These are phyloP conservation scores for Andinoacara biseriatus DNA, from an alignment of 2,113 vertebrate genomes.

Conservation along the genomic window DNA sequence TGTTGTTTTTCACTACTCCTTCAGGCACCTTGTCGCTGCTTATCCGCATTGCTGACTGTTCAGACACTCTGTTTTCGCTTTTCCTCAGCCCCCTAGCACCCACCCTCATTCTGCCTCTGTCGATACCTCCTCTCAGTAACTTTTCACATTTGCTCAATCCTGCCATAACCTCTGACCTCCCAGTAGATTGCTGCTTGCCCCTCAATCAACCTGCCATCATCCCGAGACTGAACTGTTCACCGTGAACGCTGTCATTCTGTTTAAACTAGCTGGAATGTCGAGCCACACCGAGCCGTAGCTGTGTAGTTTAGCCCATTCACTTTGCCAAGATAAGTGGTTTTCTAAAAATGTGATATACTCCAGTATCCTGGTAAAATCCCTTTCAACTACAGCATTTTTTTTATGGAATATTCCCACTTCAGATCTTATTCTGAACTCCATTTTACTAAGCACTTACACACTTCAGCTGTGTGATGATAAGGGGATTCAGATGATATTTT, in stretches of 20 bases:
- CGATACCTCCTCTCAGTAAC: not conserved
- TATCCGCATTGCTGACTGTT: constrained; percentile 18
- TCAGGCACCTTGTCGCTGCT: constrained; percentile 27
- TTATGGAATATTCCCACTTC: constrained; percentile 24
- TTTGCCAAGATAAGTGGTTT: constrained; percentile 21
- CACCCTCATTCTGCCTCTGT: not conserved
- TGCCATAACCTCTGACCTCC: constrained; percentile 42
- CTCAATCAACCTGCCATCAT: constrained; percentile 58
- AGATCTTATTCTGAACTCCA: not conserved
- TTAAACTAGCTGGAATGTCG: constrained; percentile 38
- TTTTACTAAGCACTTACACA: constrained; percentile 12
- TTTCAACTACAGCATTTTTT: constrained; percentile 23
- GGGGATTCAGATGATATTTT: constrained; percentile 36
- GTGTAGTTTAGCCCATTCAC: constrained; percentile 11
- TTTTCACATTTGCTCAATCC: constrained; percentile 21
- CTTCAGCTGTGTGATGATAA: constrained; percentile 17
- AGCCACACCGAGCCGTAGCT: constrained; percentile 1
- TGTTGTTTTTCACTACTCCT: constrained; percentile 24
- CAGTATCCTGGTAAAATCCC: constrained; percentile 13
- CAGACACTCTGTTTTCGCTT: constrained; percentile 1
- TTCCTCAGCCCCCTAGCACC: not conserved
- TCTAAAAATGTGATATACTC: constrained; percentile 15
- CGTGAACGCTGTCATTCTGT: constrained; percentile 49
- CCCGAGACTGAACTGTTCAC: constrained; percentile 40
- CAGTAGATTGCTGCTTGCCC: constrained; percentile 43